Conservation (phyloP, 2,888 invertebrate genomes). For the Tenthredo scrophulariae region DNA sequence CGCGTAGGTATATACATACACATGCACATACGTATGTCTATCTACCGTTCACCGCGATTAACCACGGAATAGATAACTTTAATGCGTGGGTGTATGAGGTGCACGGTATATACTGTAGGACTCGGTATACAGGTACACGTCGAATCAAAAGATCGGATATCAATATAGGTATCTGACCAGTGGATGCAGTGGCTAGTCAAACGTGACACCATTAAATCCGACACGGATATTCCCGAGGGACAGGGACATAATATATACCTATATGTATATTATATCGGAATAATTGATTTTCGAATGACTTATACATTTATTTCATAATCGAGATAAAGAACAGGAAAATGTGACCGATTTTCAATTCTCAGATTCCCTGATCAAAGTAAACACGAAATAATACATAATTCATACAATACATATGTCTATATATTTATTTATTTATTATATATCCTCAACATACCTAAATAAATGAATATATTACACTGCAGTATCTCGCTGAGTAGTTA, state of each 20-base stretch:
- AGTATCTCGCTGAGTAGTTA: neutral
- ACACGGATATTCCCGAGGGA: neutral
- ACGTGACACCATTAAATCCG: neutral
- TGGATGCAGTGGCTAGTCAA: neutral
- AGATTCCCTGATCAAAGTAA: neutral
- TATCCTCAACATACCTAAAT: neutral
- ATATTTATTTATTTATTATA: neutral
- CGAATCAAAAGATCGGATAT: neutral
- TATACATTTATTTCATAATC: neutral
- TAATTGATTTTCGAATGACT: neutral
- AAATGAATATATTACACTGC: neutral
- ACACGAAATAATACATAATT: neutral
- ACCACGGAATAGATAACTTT: neutral
- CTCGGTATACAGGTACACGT: neutral
- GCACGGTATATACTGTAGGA: no score
- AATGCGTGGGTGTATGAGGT: neutral
- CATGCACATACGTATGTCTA: neutral
- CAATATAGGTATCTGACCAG: conserved; percentile 3
- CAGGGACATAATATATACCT: neutral
- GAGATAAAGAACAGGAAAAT: neutral
- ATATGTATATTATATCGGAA: neutral
- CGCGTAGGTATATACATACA: neutral
- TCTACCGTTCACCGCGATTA: neutral
- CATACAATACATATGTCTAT: neutral
- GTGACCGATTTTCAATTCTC: neutral